Evolutionary conservation across 2,888 invertebrate species (phyloP).

Genomic region (Belgica antarctica): DNA sequence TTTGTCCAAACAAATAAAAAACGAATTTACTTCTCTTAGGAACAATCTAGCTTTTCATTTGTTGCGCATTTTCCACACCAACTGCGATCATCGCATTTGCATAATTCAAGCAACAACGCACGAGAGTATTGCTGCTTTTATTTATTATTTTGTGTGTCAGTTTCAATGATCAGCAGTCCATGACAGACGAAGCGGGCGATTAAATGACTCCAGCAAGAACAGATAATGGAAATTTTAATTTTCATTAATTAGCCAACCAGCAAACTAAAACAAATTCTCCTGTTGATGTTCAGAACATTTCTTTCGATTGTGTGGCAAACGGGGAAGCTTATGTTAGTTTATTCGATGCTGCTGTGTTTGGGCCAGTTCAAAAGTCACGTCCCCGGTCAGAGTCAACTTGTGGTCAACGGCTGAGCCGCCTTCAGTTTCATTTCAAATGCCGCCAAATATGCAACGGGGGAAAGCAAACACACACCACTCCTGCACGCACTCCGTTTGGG

Average conservation of each 20-base stretch:
- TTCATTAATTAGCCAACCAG: slow-evolving; percentile 8
- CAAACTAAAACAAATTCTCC: background rate
- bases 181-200: background rate
- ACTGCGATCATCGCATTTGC: slow-evolving; percentile 14
- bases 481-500: background rate
- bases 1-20: too few species aligned
- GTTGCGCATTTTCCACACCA: slow-evolving; percentile 23
- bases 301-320: slow-evolving; percentile 4
- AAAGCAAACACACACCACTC: background rate
- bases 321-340: slow-evolving; percentile 14
- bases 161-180: slow-evolving; percentile 1
- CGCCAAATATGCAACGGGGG: too few species aligned
- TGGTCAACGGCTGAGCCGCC: too few species aligned
- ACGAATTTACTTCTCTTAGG: too few species aligned
- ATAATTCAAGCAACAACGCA: background rate
- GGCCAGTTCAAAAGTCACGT: background rate
- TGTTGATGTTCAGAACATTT: background rate
- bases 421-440: too few species aligned
- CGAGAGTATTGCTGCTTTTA: background rate
- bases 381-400: too few species aligned
- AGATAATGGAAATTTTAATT: slow-evolving; percentile 1
- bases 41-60: slow-evolving; percentile 1
- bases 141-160: too few species aligned
- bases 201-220: background rate
- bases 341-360: slow-evolving; percentile 5